These are phyloP conservation scores for Grammomys surdaster DNA, from an alignment of 2,113 vertebrate species.

Conservation along the genomic window DNA sequence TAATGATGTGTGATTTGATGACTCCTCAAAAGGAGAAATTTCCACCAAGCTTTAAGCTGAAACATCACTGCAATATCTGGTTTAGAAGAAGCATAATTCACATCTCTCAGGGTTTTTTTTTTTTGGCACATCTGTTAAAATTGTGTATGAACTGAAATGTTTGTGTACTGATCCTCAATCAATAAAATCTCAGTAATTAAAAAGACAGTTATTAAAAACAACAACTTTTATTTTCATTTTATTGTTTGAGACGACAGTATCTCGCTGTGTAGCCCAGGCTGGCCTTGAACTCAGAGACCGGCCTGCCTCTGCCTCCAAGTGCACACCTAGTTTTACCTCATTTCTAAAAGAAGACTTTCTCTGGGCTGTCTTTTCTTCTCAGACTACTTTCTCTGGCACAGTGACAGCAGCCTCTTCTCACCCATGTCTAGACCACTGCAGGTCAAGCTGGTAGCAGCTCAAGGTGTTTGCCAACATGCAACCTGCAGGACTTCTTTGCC, in stretches of 20 bases:
- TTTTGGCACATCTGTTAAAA: neutral
- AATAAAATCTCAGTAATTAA: neutral
- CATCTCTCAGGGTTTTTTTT: neutral
- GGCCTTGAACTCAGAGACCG: neutral
- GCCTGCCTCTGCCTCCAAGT: neutral
- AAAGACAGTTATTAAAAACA: neutral
- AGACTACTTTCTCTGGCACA: neutral
- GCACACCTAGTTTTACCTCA: neutral
- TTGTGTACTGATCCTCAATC: neutral
- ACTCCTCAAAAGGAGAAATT: neutral
- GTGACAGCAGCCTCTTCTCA: neutral
- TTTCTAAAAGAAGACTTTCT: neutral
- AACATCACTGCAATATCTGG: neutral
- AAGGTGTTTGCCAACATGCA: accelerated
- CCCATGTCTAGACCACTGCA: accelerated
- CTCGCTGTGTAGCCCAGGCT: neutral
- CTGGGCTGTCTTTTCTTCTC: neutral
- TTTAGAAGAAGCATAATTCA: neutral
- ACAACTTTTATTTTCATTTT: neutral
- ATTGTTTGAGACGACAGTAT: neutral
- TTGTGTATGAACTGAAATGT: neutral
- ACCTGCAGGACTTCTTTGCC: accelerated
- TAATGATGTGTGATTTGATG: neutral
- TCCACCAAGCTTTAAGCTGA: neutral
- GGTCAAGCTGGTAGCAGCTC: accelerated